Conservation (phyloP, 2,797 vertebrate species). For the Alcedo quadribrachys region DNA sequence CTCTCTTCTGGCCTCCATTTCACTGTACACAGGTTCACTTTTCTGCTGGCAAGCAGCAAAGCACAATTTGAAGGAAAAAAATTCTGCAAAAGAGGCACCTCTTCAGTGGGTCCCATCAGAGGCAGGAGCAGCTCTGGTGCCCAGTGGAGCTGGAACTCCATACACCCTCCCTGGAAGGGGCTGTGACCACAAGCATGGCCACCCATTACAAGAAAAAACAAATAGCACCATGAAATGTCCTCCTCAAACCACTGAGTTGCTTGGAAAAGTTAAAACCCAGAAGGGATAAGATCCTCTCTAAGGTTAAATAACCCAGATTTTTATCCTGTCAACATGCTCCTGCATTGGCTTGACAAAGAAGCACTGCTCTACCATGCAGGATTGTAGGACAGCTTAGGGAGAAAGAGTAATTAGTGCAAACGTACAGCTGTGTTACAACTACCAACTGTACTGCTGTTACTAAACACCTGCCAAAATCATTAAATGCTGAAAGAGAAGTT, state of each 20-base stretch:
- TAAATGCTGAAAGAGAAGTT: neutral
- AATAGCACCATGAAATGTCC: no score
- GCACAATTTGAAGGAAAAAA: neutral
- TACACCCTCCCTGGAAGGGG: neutral
- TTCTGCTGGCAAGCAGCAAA: neutral
- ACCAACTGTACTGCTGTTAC: accelerated
- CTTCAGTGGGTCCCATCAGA: neutral
- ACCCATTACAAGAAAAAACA: accelerated
- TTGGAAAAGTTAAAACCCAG: neutral
- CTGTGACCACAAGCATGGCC: accelerated
- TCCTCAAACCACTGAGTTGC: neutral
- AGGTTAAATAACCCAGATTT: neutral
- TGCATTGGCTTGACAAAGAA: neutral
- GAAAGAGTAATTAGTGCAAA: neutral
- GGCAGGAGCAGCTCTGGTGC: neutral
- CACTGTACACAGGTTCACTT: accelerated
- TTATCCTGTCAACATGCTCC: no score
- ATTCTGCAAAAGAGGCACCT: neutral
- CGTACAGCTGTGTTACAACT: accelerated
- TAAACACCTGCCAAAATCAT: accelerated
- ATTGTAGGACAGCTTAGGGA: neutral
- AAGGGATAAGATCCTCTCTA: neutral
- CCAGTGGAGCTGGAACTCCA: neutral
- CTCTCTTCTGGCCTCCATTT: neutral
- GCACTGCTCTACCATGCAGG: no score